Evolutionary conservation across 2,888 invertebrate species (phyloP), one percentile per base, ranked within the genome.

Genomic region (Cyclophora punctaria): DNA sequence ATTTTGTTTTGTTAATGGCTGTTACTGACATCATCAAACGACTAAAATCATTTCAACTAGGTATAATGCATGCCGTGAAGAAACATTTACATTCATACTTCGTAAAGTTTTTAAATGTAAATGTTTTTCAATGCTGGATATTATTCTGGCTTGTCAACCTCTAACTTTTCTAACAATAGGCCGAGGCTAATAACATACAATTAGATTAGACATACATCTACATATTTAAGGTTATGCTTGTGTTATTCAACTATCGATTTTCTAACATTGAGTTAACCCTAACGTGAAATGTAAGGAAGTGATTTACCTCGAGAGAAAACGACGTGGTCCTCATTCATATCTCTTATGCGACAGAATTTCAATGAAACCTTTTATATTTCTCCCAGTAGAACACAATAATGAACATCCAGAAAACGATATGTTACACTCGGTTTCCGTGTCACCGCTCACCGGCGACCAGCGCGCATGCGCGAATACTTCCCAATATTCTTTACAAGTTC

Each of bases 241-340:
- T 84, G 76, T 85, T 82, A 80, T 83, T 80, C 73, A 73, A 73
- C 63, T 80, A 83, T 83, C 67, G 89, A 87, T 88, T 84, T 84
- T 82, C 65, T 51, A 59, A 56, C 59, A 62, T 57, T 51, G 50
- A 53, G 52, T 54, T 62, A 68, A 67, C 71, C 63, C 67, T 67
- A 58, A 58, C 54, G 48, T 51, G 47, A 49, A 48, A 53, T 48
- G 52, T 52, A 59, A 49, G 55, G 46, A 44, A 41, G 54, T 67
- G 45, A 51, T 90, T 91, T 90, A 95, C 95, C 94, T 95, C 93
- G 89, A 94, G 90, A 83, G 94, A 92, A 86, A 94, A 91, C 91
- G 92, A 93, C 90, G 94, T 94, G 91, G 94, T 92, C 95, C 93
- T 94, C 95, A 95, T 95, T 95, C 95, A 95, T 95, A 94, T 91